Percentiles rank a stretch among this genome's conserved stretches.
These are phyloP conservation scores for Pluvianellus socialis DNA, from an alignment of 2,113 vertebrate genomes.

Conservation along the genomic window DNA sequence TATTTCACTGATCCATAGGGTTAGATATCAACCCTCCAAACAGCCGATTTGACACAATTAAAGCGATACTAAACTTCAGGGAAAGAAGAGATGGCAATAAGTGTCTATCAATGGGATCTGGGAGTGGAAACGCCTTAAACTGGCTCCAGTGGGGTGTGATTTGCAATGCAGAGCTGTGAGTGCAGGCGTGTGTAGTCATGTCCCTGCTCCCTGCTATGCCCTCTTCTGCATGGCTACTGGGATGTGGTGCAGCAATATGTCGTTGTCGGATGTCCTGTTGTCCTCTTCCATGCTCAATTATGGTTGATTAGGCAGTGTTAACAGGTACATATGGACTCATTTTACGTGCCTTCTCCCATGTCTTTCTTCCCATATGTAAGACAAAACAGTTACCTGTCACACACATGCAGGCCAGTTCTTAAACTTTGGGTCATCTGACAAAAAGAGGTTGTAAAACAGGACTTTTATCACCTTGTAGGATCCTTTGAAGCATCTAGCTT, in stretches of 20 bases:
- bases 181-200: not conserved
- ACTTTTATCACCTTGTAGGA: not conserved
- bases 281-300: not conserved
- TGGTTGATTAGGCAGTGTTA: fast-evolving
- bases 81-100: not conserved
- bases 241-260: not conserved
- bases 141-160: not conserved
- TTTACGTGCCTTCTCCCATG: not conserved
- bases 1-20: not conserved
- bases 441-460: not conserved
- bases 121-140: not conserved
- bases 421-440: not conserved
- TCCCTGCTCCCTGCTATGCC: not conserved
- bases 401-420: not conserved
- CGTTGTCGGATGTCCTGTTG: fast-evolving
- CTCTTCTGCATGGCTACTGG: not conserved
- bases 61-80: not conserved
- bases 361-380: not conserved
- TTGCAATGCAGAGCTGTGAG: not conserved
- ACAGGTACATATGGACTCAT: not conserved
- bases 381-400: not conserved
- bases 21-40: not conserved
- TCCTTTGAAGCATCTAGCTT: not conserved
- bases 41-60: not conserved
- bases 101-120: not conserved